Evolutionary conservation across 2,797 vertebrate species (phyloP), one percentile per base, ranked within the genome.

Genomic region (Acrocephalus scirpaceus): DNA sequence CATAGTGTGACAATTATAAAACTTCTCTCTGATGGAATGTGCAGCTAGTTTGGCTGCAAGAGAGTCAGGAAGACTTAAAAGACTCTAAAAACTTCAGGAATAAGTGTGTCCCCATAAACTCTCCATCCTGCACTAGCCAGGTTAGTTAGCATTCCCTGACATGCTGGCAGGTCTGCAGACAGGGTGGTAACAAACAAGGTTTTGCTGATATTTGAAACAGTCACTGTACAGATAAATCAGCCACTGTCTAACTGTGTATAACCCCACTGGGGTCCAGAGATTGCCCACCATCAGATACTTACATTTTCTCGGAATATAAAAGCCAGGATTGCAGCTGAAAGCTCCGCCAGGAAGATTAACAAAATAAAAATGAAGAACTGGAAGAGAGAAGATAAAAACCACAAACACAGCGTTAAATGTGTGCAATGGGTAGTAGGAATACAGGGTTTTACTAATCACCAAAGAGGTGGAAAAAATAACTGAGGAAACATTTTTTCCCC

Each of bases 311-410:
- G 98, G 98, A 99, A 99, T 97, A 99, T 97, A 97, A 99, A 99
- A 48, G 99, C 99, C 98, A 99, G 93, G 97, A 99, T 98, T 95
- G 99, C 99, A 25, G 98, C 99, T 1, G 99, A 99, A 74, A 99
- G 98, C 97, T 99, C 99, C 1, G 98, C 98, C 95, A 99, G 98
- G 98, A 99, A 99, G 97, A 99, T 99, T 97, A 99, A 90, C 95
- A 99, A 98, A 96, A 99, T 99, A 86, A 99, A 98, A 97, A 99
- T 98, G 98, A 99, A 99, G 97, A 99, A 99, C 99, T 99, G 98
- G 44, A 93, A 95, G 48, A 96, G 32, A 95, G 57, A 92, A 92
- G 64, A 87, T 15, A 27, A 3, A 69, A 71, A 23, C 64, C 57
- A 45, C 12, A 82, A 36, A 51, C 3, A 21, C 29, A 45, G 19